Conservation (phyloP, 2,888 invertebrate species). For the Xylota segnis region DNA sequence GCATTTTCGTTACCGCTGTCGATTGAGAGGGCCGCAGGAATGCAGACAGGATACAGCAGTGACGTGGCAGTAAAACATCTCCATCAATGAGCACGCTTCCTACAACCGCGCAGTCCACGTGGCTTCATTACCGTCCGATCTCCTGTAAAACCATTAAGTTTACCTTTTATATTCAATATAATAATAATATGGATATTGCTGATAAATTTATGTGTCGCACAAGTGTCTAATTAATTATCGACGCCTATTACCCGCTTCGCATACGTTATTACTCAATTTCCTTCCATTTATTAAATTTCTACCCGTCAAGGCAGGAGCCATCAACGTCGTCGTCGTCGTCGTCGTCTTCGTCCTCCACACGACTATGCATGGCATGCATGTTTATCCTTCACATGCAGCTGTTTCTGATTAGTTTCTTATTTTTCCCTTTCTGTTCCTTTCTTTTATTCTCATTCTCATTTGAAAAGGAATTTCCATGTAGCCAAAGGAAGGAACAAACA, state of each 20-base stretch:
- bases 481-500: conserved; percentile 50
- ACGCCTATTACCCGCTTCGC: conserved; percentile 60
- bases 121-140: conserved; percentile 1
- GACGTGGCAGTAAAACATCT: too few relatives aligned
- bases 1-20: too few relatives aligned
- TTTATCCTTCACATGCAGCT: conserved; percentile 57
- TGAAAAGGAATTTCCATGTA: conserved; percentile 60
- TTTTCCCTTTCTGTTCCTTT: too few relatives aligned
- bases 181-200: conserved; percentile 22
- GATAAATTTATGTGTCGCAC: conserved; percentile 69
- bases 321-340: conserved; percentile 27
- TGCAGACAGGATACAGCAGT: too few relatives aligned
- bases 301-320: conserved; percentile 22
- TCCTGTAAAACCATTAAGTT: conserved; percentile 12
- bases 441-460: conserved; percentile 10
- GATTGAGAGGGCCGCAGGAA: too few relatives aligned
- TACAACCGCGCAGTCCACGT: conserved; percentile 3
- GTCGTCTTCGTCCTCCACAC: not conserved
- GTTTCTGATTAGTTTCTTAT: conserved; percentile 60
- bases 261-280: conserved; percentile 71
- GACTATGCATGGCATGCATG: conserved; percentile 36
- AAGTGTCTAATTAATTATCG: conserved; percentile 70
- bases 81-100: not conserved
- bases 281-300: conserved; percentile 54
- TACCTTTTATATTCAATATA: not conserved